phyloP scores from a whole-genome alignment of 2,113 vertebrate species.

The Orcinus orca region DNA sequence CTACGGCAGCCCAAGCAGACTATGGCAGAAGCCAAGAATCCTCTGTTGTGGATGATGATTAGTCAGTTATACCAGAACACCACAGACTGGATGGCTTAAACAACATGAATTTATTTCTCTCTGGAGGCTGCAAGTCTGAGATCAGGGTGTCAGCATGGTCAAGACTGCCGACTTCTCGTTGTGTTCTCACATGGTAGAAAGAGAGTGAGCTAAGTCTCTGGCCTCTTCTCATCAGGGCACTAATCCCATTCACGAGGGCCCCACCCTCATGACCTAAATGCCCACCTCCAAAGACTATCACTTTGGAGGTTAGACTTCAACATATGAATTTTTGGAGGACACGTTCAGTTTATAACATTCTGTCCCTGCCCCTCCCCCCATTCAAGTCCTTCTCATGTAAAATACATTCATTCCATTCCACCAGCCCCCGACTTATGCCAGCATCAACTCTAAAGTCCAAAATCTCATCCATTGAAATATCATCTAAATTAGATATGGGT shows the following conservation, averaged over 20 bases:
- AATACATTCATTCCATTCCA: not conserved
- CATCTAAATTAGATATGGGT: not conserved
- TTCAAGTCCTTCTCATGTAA: not conserved
- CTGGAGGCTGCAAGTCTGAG: not conserved
- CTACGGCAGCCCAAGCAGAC: not conserved
- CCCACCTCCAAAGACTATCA: not conserved
- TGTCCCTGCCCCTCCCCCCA: not conserved
- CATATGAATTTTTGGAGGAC: not conserved
- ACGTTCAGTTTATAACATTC: not conserved
- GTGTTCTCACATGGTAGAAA: not conserved
- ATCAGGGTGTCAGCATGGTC: not conserved
- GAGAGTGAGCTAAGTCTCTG: not conserved
- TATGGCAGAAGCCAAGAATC: not conserved
- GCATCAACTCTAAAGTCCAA: not conserved
- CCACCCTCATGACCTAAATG: not conserved
- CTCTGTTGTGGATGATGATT: not conserved
- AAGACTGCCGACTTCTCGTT: not conserved
- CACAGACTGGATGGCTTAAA: not conserved
- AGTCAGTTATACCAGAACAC: accelerated
- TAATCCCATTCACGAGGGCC: not conserved
- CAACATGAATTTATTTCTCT: not conserved
- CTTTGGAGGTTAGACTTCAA: not conserved
- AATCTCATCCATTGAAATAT: not conserved
- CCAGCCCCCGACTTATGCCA: not conserved
- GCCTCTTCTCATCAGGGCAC: not conserved